Base-by-base conservation (phyloP, 2,113 vertebrate genomes). In the Dipodomys merriami region DNA sequence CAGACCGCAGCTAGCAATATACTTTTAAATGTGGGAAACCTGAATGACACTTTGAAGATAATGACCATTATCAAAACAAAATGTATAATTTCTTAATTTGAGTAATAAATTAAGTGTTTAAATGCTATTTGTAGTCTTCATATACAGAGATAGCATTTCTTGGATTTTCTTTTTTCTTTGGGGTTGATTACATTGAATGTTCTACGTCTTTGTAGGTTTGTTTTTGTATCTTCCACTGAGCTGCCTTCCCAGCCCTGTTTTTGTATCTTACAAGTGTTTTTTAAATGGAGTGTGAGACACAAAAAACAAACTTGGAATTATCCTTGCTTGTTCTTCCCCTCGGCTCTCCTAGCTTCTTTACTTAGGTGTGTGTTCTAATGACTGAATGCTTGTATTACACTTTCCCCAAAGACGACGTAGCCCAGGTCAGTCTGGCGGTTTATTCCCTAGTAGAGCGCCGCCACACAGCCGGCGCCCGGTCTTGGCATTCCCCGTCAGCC, bases 1-100 rank as follows among this genome's bases (percentile, higher is more conserved):
- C 86, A 90, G 95, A 94, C 97, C 97, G 95, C 97, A 97, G 97
- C 79, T 95, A 98, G 98, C 98, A 98, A 98, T 98, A 98, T 96
- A 86, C 97, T 97, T 97, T 92, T 96, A 96, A 95, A 90, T 96
- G 97, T 93, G 96, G 96, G 94, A 79, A 95, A 96, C 77, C 27
- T 10, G 96, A 97, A 96, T 96, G 97, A 95, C 93, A 79, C 95
- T 98, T 97, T 97, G 90, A 97, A 97, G 95, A 97, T 97, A 97
- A 97, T 98, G 98, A 98, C 97, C 97, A 95, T 98, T 98, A 97
- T 98, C 88, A 94, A 80, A 96, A 97, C 95, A 97, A 98, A 98
- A 97, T 98, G 98, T 98, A 96, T 98, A 98, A 98, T 98, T 98
- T 98, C 98, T 95, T 97, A 98, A 98, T 97, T 97, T 97, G 98